Base-by-base conservation (phyloP, 2,888 invertebrate species). In the Tolmerus cingulatus region DNA sequence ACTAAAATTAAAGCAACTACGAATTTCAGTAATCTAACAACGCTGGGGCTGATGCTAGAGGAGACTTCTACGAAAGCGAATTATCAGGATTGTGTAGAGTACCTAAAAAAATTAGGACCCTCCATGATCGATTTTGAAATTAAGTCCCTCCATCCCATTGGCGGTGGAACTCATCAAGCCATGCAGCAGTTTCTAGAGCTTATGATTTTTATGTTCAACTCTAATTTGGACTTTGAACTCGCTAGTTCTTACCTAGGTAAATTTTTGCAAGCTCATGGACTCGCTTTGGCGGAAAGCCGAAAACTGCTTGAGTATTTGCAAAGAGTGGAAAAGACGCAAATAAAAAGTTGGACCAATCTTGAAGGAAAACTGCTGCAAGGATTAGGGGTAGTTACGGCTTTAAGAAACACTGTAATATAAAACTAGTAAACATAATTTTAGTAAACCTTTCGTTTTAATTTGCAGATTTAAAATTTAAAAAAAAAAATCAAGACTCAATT, bases 121-220 rank as follows among this genome's bases (percentile, higher is more conserved):
- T 96, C 97, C 0, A 95, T 96, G 89, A 95, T 98, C 34, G 98
- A 99, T 92, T 95, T 96, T 84, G 98, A 99, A 93, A 94, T 99
- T 9, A 95, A 96, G 87, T 96, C 96, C 19, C 93, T 99, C 90
- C 94, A 95, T 30, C 95, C 96, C 0, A 96, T 96, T 87, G 94
- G 94, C 0, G 96, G 96, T 5, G 97, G 96, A 0, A 95, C 96
- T 0, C 90, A 94, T 7, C 93, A 94, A 40, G 93, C 97, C 0
- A 95, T 98, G 95, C 91, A 95, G 46, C 95, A 96, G 89, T 98
- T 98, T 93, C 92, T 98, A 86, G 94, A 95, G 90, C 95, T 97
- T 93, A 92, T 98, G 30, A 93, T 94, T 87, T 93, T 93, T 87
- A 95, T 96, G 93, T 93, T 99, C 55, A 93, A 94, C 89, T 95